A percentile compares a stretch with the other conserved stretches of the same genome.
phyloP scores from a whole-genome alignment of 2,888 invertebrate species.

The Eudemis profundana region DNA sequence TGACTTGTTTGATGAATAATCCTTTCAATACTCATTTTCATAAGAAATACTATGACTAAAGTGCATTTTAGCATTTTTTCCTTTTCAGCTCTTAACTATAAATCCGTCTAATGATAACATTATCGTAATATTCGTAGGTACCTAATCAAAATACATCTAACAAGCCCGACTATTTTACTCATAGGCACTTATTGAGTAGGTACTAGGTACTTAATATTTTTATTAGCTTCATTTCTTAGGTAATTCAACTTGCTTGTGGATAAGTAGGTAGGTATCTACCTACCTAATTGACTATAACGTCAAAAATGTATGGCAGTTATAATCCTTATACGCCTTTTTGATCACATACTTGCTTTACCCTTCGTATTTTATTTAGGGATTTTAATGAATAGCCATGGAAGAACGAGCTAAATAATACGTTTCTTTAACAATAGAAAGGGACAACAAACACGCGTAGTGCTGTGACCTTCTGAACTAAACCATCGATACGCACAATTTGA shows the following conservation, averaged over 20 bases:
- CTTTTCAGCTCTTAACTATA: no score
- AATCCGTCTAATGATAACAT: no score
- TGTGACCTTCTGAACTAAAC: constrained; percentile 18
- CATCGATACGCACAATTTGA: constrained; percentile 14
- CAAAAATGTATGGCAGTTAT: background rate
- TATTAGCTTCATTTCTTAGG: background rate
- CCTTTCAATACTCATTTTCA: no score
- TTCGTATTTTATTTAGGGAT: constrained; percentile 15
- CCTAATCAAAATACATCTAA: no score
- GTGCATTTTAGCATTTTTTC: no score
- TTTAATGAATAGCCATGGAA: constrained; percentile 23
- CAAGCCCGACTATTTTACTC: no score
- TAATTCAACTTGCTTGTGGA: background rate
- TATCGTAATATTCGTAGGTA: no score
- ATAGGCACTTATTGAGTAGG: no score
- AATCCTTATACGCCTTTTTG: background rate
- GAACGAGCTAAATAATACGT: background rate
- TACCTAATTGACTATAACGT: no score
- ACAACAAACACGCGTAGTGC: constrained; percentile 17
- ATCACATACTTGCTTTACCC: constrained; percentile 1
- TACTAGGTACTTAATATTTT: background rate
- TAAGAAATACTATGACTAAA: no score
- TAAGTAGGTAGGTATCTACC: no score
- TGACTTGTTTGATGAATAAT: no score
- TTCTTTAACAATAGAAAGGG: constrained; percentile 1